Conservation (phyloP, 2,113 vertebrate genomes). For the Petromus typicus region DNA sequence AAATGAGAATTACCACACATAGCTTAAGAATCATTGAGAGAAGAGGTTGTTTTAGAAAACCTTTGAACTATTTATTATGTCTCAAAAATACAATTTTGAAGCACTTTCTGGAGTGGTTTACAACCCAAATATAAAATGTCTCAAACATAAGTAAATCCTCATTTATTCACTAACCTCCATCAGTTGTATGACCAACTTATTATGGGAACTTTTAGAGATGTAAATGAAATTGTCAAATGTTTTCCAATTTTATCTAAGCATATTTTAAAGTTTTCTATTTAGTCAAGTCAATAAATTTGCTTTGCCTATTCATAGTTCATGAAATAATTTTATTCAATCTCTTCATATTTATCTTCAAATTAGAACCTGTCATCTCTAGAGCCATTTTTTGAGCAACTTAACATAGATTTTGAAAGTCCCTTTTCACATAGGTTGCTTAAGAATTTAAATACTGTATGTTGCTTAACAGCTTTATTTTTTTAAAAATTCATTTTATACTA, state of each 20-base stretch:
- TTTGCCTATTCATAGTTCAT: background rate
- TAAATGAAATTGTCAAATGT: background rate
- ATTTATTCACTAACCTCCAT: background rate
- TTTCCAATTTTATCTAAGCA: background rate
- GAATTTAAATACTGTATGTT: constrained; percentile 36
- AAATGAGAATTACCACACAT: constrained; percentile 15
- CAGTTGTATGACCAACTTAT: background rate
- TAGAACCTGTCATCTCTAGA: background rate
- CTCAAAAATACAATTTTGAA: constrained; percentile 14
- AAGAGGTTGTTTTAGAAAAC: background rate
- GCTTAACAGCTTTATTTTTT: constrained; percentile 12
- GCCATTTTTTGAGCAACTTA: background rate
- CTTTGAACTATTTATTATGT: background rate
- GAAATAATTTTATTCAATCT: constrained; percentile 33
- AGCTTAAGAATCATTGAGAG: constrained; percentile 37
- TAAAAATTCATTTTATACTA: background rate
- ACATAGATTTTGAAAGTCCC: background rate
- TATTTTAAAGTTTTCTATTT: background rate
- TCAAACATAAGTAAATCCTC: background rate
- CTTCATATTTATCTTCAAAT: constrained; percentile 1
- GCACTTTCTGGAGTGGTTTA: background rate
- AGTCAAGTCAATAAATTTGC: background rate
- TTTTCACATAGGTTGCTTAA: background rate
- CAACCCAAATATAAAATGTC: background rate
- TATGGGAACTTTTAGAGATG: constrained; percentile 8